Conservation (phyloP, 2,797 vertebrate genomes). For the Myripristis murdjan region DNA sequence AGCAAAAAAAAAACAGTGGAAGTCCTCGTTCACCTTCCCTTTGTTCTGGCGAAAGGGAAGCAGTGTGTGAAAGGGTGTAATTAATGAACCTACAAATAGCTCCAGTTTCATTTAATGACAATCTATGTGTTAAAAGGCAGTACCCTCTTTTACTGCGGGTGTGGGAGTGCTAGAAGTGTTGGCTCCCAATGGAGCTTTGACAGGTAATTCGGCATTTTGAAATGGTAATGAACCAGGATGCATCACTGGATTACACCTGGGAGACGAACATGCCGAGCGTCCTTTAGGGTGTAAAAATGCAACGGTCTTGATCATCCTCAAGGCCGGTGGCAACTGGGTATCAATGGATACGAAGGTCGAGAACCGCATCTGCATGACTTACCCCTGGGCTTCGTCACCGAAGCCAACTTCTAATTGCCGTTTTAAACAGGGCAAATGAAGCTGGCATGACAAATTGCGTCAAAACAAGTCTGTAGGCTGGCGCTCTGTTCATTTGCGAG, state of each 20-base stretch:
- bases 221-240: slow-evolving; percentile 80
- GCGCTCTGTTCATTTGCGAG: slow-evolving; percentile 72
- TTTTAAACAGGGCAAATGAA: slow-evolving; percentile 81
- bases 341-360: slow-evolving; percentile 64
- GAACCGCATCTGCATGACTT: slow-evolving; percentile 74
- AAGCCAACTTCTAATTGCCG: slow-evolving; percentile 76
- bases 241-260: slow-evolving; percentile 65
- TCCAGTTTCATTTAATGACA: slow-evolving; percentile 81
- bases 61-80: slow-evolving; percentile 82
- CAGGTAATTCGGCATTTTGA: slow-evolving; percentile 81
- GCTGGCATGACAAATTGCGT: slow-evolving; percentile 80
- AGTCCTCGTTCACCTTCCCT: slow-evolving; percentile 82
- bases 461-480: slow-evolving; percentile 79
- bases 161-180: slow-evolving; percentile 67
- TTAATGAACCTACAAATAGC: slow-evolving; percentile 86
- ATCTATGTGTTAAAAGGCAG: slow-evolving; percentile 82
- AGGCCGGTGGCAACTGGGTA: slow-evolving; percentile 55
- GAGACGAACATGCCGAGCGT: slow-evolving; percentile 66
- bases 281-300: slow-evolving; percentile 72
- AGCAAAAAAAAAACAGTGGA: slow-evolving; percentile 77
- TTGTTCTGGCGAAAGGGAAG: slow-evolving; percentile 75
- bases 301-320: slow-evolving; percentile 69
- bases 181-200: slow-evolving; percentile 75
- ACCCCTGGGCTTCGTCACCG: slow-evolving; percentile 72
- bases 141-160: slow-evolving; percentile 76